phyloP scores from a whole-genome alignment of 1,140 invertebrate species.

The Camponotus floridanus region DNA sequence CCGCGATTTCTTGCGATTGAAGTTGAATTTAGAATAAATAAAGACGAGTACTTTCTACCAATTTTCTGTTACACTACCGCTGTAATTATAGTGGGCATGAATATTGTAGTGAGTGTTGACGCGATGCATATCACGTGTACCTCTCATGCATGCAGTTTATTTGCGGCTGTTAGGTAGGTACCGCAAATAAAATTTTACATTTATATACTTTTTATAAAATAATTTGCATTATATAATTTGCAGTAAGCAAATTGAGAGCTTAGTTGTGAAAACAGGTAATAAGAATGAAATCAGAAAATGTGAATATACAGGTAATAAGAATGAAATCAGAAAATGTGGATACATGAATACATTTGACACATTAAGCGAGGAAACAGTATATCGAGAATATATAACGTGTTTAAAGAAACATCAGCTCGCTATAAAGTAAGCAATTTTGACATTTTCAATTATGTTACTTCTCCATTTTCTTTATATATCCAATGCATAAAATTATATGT shows the following conservation, averaged over 20 bases:
- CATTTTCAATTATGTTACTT: too few relatives aligned
- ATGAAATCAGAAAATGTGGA: background rate
- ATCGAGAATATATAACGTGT: slow-evolving; percentile 21
- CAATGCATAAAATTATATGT: background rate
- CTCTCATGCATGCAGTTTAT: slow-evolving; percentile 39
- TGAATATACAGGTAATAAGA: background rate
- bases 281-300: background rate
- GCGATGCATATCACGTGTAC: slow-evolving; percentile 15
- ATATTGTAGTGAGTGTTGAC: background rate
- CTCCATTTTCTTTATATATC: background rate
- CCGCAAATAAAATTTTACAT: background rate
- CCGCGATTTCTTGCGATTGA: slow-evolving; percentile 2
- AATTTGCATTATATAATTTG: too few relatives aligned
- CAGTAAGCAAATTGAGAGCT: slow-evolving; percentile 26
- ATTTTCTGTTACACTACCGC: background rate
- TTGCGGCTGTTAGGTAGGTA: slow-evolving; percentile 13
- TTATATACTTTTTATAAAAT: background rate
- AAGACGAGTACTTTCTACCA: slow-evolving; percentile 2
- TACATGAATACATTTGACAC: background rate
- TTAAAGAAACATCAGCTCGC: slow-evolving; percentile 42
- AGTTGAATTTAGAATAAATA: background rate
- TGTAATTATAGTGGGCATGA: background rate
- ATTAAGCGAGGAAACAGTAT: background rate
- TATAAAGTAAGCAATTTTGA: slow-evolving; percentile 24
- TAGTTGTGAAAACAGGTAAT: background rate